A percentile compares a stretch with the other conserved stretches of the same genome.
Evolutionary conservation across 1,140 invertebrate species (phyloP).

Genomic region (Dreissena rostriformis): DNA sequence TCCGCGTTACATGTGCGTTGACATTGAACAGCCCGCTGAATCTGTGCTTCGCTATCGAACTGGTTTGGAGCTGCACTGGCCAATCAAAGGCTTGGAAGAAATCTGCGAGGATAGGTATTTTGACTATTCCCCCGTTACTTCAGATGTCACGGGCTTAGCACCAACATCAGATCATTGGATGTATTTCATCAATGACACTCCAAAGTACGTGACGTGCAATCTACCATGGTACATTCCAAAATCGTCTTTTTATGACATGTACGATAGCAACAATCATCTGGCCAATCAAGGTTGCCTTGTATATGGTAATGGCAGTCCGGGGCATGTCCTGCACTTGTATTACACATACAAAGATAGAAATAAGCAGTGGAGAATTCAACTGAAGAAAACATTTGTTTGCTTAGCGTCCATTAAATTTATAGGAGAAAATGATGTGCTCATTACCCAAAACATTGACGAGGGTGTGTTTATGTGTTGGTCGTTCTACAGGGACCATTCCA

Average conservation of each 20-base stretch:
- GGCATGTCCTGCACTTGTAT: slow-evolving; percentile 48
- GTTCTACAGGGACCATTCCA: slow-evolving; percentile 26
- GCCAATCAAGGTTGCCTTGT: slow-evolving; percentile 43
- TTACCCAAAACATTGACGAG: slow-evolving; percentile 35
- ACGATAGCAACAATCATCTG: slow-evolving; percentile 18
- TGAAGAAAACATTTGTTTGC: slow-evolving; percentile 39
- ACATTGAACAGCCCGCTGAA: slow-evolving; percentile 41
- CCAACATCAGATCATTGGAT: slow-evolving; percentile 30
- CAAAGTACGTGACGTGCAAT: slow-evolving; percentile 44
- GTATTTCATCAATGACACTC: slow-evolving; percentile 34
- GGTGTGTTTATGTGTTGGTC: slow-evolving; percentile 53
- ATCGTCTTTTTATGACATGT: slow-evolving; percentile 41
- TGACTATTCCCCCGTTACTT: slow-evolving; percentile 13
- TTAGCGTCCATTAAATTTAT: slow-evolving; percentile 57
- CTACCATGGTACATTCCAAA: slow-evolving; percentile 53
- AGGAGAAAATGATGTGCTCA: slow-evolving; percentile 51
- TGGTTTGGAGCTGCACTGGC: slow-evolving; percentile 49
- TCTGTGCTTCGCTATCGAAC: slow-evolving; percentile 54
- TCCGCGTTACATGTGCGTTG: slow-evolving; percentile 56
- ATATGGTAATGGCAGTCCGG: background rate
- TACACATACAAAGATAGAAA: slow-evolving; percentile 34
- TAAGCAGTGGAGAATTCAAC: slow-evolving; percentile 18
- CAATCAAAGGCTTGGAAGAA: slow-evolving; percentile 41
- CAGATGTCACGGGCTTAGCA: background rate
- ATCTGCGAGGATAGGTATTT: slow-evolving; percentile 56